Base-by-base conservation (phyloP, 2,888 invertebrate species). In the Microchrysa polita region DNA sequence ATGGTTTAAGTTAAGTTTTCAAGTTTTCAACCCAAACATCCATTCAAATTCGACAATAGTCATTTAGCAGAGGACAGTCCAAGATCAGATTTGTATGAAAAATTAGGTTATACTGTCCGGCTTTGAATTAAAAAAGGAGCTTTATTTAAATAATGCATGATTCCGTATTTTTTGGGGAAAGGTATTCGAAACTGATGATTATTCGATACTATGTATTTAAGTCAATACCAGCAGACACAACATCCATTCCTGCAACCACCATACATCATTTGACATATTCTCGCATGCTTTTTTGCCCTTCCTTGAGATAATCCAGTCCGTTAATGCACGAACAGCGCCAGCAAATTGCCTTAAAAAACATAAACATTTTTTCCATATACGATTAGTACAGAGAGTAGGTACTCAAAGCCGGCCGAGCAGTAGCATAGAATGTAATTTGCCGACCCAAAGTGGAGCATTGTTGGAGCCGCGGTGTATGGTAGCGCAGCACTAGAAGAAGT, bases 291-390 rank as follows among this genome's bases (percentile, higher is more conserved):
- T 65, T 65, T 65, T 14, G n/a, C n/a, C 48, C 22, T 44, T 65
- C 65, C 65, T 55, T 69, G 42, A 55, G 69, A 69, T 57, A 55
- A 69, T 69, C 69, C 65, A 69, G 42, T 55, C 55, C 69, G 69
- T 55, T 67, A 67, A 67, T 67, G 40, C 67, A 67, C 67, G 67
- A 67, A 53, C 67, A 67, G 67, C 67, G 57, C 69, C 55, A 69
- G 55, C 55, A 55, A 69, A 69, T 55, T 69, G 55, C 40, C 69
- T 69, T 69, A 55, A 69, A 69, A 69, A 69, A 69, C 34, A 55
- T 69, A 69, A 69, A 69, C 69, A 69, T 69, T 69, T 69, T 69
- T 69, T 69, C 5, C 40, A 55, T 12, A 40, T 69, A 27, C 5
- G 48, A 48, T 34, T 34, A 42, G 42, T 42, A n/a, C 12, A 22